Evolutionary conservation across 2,113 vertebrate genomes (phyloP), one percentile per base, ranked within the genome.

Genomic region (Coturnix japonica): DNA sequence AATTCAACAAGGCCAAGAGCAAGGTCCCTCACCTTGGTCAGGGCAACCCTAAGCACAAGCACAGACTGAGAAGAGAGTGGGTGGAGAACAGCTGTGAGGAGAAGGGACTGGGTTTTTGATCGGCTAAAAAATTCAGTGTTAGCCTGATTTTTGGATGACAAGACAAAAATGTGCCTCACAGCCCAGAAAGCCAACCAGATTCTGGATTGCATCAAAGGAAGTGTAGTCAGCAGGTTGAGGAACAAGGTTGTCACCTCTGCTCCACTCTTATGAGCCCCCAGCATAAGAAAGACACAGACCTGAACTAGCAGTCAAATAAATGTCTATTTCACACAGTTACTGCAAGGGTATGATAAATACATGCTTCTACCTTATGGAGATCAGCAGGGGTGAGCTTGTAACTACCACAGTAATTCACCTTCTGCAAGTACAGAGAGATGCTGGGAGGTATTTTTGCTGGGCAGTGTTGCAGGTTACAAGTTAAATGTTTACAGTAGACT

Each of bases 381-480:
- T 9, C 5, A 13, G 19, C 0, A 0, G 6, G 6, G 25, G 10
- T 25, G 37, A 43, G 13, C 12, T 16, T 10, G 7, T 23, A n/a
- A 64, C n/a, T 6, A 60, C 14, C 20, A 6, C 12, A 56, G 25
- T 35, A 63, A 77, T 31, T 67, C 31, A 9, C 3, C 4, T 8
- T n/a, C 81, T 63, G 54, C 47, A 67, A 69, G n/a, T 9, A 22
- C 9, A 28, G 23, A 77, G 35, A 14, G n/a, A 18, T 33, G 9
- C 8, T 61, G 13, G 12, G 46, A 66, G 16, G 2, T 15, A 26
- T 33, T 74, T 54, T 33, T 53, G 8, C 51, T 53, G 26, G 51
- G 15, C 30, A 44, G 33, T n/a, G 31, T 57, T 57, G 19, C 19
- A 21, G 31, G 46, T 4, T 11, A 60, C 2, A 2, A 74, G 28